Evolutionary conservation across 1,140 invertebrate species (phyloP), one percentile per base, ranked within the genome.

Genomic region (Psix sp.): DNA sequence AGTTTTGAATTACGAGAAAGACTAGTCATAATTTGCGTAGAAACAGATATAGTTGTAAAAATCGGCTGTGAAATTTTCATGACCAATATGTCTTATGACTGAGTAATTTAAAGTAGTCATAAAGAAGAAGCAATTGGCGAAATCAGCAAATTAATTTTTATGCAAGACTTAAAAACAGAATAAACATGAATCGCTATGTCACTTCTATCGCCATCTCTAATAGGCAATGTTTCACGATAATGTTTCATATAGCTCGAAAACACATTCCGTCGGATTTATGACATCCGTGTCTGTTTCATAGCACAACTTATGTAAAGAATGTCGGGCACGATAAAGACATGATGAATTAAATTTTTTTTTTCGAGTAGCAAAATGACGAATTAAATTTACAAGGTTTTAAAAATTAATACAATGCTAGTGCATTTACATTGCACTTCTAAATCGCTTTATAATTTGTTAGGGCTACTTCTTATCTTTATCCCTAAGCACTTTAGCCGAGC

Each of bases 101-200:
- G 51, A 20, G 26, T 43, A 56, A 56, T 56, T 56, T n/a, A 35
- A 38, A 10, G 7, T 16, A 26, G n/a, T 21, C n/a, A 15, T 51
- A 38, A 51, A 20, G 46, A 38, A n/a, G 31, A 36, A 21, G 18
- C 29, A 43, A 26, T 42, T 18, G 38, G 17, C 26, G 16, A 5
- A 33, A 33, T n/a, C n/a, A 17, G 15, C 43, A 33, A 33, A 56
- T 56, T 56, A 56, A 38, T 38, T 31, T 51, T 51, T 38, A 36
- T 38, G 6, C 33, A 21, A 18, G 18, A 51, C 31, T 11, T 18
- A 51, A 38, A 38, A 51, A 33, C n/a, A n/a, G n/a, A n/a, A n/a
- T 56, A 21, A 17, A 26, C 17, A 21, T 56, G 10, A 15, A 20
- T 21, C 43, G 42, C 26, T 7, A 14, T 24, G 7, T 24, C 21